Evolutionary conservation across 2,797 vertebrate genomes (phyloP).

Genomic region (Carapus acus): DNA sequence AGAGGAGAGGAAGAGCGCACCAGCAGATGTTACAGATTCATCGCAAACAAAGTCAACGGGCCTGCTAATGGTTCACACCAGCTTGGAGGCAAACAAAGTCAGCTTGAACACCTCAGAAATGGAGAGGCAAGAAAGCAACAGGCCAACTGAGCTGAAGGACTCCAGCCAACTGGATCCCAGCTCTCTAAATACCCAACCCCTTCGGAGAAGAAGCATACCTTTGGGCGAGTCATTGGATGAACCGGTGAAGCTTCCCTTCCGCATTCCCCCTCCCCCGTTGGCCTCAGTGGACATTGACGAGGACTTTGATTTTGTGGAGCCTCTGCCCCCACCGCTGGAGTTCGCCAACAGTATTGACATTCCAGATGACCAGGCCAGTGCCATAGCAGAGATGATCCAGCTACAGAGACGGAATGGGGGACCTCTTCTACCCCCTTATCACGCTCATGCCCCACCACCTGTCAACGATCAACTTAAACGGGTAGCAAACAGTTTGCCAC

Average conservation of each 20-base stretch:
- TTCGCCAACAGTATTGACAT: constrained; percentile 98
- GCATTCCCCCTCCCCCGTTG: constrained; percentile 89
- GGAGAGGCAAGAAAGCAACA: constrained; percentile 58
- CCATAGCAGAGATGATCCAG: constrained; percentile 77
- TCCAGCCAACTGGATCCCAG: constrained; percentile 64
- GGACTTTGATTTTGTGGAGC: constrained; percentile 93
- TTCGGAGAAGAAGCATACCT: constrained; percentile 77
- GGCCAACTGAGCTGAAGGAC: constrained; percentile 71
- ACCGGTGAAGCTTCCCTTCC: constrained; percentile 85
- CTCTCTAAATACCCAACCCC: constrained; percentile 59
- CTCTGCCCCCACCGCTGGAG: constrained; percentile 92
- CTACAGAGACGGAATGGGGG: constrained; percentile 75
- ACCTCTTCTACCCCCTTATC: constrained; percentile 64
- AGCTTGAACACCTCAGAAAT: constrained; percentile 60
- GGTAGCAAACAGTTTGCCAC: constrained; percentile 81
- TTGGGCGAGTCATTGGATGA: constrained; percentile 83
- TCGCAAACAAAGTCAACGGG: constrained; percentile 84
- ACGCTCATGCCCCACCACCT: constrained; percentile 65
- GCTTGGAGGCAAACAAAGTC: constrained; percentile 68
- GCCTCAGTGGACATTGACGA: constrained; percentile 93
- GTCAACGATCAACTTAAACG: constrained; percentile 60
- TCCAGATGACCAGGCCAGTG: constrained; percentile 80
- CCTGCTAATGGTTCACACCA: constrained; percentile 91
- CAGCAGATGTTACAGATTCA: constrained; percentile 77
- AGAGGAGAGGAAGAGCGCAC: constrained; percentile 83